phyloP scores from a whole-genome alignment of 2,797 vertebrate species.

The Xyrichtys novacula region DNA sequence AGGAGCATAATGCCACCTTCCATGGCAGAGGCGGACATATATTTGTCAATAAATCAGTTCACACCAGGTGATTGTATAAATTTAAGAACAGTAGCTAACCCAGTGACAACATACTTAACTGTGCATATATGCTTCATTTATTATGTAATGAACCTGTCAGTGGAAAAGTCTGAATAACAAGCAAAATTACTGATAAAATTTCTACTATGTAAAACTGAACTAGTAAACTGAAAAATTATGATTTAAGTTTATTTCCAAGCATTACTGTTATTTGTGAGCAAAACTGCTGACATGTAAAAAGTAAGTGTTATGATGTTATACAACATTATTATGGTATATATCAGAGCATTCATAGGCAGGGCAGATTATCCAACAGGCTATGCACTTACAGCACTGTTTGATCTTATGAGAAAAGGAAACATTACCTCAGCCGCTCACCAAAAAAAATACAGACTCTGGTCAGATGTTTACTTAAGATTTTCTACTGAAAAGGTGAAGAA shows the following conservation, averaged over 20 bases:
- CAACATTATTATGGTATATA: constrained; percentile 18
- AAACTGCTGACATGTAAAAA: constrained; percentile 10
- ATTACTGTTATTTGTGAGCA: constrained; percentile 4
- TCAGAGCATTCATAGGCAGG: constrained; percentile 43
- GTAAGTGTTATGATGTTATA: constrained; percentile 1
- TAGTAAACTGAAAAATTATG: too few species aligned
- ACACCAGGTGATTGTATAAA: too few species aligned
- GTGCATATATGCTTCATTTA: not conserved
- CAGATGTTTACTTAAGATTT: constrained; percentile 84
- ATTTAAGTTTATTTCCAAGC: too few species aligned
- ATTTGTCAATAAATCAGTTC: too few species aligned
- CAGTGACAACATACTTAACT: too few species aligned
- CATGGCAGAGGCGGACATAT: too few species aligned
- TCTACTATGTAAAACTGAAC: too few species aligned
- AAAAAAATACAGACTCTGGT: constrained; percentile 74
- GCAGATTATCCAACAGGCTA: constrained; percentile 47
- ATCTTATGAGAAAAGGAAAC: constrained; percentile 81
- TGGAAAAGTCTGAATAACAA: not conserved
- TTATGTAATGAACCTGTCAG: not conserved
- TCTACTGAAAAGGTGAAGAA: constrained; percentile 73
- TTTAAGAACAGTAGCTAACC: too few species aligned
- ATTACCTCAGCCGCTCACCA: constrained; percentile 81
- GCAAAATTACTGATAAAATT: too few species aligned
- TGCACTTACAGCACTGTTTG: constrained; percentile 64
- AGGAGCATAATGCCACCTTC: too few species aligned